phyloP scores from a whole-genome alignment of 2,113 vertebrate species.

The Quiscalus mexicanus region DNA sequence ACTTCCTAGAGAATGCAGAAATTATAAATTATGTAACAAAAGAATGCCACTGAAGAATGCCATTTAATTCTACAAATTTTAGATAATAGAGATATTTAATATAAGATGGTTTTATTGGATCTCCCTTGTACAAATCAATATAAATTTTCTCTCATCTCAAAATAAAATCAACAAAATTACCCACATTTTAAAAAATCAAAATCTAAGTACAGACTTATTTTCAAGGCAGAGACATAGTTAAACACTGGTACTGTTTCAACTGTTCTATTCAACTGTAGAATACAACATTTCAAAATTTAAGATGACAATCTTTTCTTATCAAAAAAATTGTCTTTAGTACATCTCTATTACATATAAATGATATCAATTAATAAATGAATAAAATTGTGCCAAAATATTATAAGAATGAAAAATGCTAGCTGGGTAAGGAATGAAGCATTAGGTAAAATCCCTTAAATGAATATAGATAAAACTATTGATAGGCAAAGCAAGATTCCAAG shows the following conservation, averaged over 20 bases:
- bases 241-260: neutral
- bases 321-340: neutral
- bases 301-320: neutral
- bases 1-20: slow-evolving; percentile 77
- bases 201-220: neutral
- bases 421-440: neutral
- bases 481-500: neutral
- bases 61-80: neutral
- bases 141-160: neutral
- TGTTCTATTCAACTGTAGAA: neutral
- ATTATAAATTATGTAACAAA: slow-evolving; percentile 29
- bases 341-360: neutral
- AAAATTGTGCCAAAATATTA: neutral
- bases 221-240: neutral
- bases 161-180: neutral
- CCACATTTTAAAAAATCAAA: neutral
- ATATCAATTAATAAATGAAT: neutral
- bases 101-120: neutral
- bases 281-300: neutral
- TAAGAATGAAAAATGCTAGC: neutral
- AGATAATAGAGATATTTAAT: neutral
- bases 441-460: neutral
- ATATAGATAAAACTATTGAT: neutral
- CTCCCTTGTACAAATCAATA: neutral
- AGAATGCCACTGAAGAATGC: neutral